Percentiles rank a stretch among this genome's conserved stretches.
Conservation (phyloP, 2,797 vertebrate species). For the Mus caroli region DNA sequence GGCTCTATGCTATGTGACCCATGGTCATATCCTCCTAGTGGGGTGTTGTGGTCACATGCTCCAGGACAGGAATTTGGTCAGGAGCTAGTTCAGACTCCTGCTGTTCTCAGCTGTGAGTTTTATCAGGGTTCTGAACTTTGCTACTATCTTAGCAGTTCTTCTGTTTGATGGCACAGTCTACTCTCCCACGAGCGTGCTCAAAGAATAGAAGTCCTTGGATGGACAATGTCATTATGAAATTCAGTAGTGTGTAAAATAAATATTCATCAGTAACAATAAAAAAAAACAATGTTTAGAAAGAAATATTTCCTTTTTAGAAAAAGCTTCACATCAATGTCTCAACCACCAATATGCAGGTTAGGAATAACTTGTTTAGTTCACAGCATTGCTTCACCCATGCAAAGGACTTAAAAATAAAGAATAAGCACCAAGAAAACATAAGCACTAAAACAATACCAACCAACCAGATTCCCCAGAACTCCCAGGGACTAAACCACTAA, state of each 20-base stretch:
- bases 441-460: neutral
- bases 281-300: neutral
- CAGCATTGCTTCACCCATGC: slow-evolving; percentile 39
- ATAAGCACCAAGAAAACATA: neutral
- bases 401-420: slow-evolving; percentile 43
- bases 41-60: too few species aligned
- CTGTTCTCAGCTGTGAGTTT: too few species aligned
- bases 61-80: too few species aligned
- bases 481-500: too few species aligned
- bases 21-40: too few species aligned
- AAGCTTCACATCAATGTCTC: slow-evolving; percentile 41
- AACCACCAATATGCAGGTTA: neutral
- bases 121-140: too few species aligned
- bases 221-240: neutral
- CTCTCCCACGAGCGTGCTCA: neutral
- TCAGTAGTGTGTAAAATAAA: neutral
- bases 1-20: too few species aligned
- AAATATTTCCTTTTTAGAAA: neutral
- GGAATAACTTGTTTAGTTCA: slow-evolving; percentile 45
- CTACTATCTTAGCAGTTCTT: too few species aligned
- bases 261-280: neutral
- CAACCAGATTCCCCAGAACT: too few species aligned
- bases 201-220: neutral
- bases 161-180: too few species aligned
- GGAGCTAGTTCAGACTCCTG: too few species aligned